phyloP scores from a whole-genome alignment of 2,888 invertebrate species.

The Hirtodrosophila cameraria region DNA sequence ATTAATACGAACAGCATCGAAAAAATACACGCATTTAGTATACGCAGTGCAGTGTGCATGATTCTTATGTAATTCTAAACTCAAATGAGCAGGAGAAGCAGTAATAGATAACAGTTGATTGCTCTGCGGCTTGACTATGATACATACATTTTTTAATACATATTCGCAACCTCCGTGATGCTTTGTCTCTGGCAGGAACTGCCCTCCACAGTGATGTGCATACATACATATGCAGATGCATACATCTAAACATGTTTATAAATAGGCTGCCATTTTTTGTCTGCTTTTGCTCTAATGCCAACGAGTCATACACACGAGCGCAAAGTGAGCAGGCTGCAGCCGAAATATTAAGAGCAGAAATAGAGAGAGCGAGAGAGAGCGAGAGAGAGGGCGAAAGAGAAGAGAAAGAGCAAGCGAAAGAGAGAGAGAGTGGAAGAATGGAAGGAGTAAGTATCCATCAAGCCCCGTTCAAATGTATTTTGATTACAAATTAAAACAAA shows the following conservation, averaged over 20 bases:
- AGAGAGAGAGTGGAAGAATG: background rate
- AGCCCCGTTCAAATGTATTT: slow-evolving; percentile 47
- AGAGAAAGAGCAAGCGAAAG: background rate
- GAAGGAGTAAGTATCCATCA: background rate
- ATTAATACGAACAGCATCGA: too few species aligned
- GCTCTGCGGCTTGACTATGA: too few species aligned
- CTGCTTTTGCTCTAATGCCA: slow-evolving; percentile 67
- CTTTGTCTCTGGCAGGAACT: too few species aligned
- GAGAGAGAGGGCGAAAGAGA: background rate
- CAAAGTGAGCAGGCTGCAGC: slow-evolving; percentile 44
- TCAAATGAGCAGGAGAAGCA: too few species aligned
- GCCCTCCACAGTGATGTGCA: too few species aligned
- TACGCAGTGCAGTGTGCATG: slow-evolving; percentile 51
- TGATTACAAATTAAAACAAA: slow-evolving; percentile 61
- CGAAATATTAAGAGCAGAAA: slow-evolving; percentile 11
- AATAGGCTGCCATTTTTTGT: slow-evolving; percentile 71
- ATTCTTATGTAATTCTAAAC: slow-evolving; percentile 47
- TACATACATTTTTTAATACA: too few species aligned
- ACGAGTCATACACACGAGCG: slow-evolving; percentile 65
- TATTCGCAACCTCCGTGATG: too few species aligned
- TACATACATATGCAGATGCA: background rate
- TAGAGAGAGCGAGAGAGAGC: background rate
- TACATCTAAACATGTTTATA: slow-evolving; percentile 53
- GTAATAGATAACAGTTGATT: too few species aligned
- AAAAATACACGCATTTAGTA: too few species aligned